These are phyloP conservation scores for Xenotilapia flavipinnis DNA, from an alignment of 2,113 vertebrate genomes.

Conservation along the genomic window DNA sequence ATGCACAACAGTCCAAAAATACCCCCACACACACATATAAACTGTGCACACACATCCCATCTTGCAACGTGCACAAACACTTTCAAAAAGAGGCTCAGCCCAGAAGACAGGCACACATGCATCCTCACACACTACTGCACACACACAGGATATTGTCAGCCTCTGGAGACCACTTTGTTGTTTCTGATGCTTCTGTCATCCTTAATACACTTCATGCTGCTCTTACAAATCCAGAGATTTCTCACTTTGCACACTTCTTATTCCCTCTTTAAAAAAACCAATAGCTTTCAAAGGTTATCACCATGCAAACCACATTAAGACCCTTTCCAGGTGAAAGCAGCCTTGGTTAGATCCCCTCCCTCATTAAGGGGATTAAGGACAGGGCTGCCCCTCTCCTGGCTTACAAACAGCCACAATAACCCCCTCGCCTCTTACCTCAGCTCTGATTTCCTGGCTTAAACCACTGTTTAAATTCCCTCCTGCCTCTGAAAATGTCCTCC, in stretches of 20 bases:
- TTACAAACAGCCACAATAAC: constrained; percentile 34
- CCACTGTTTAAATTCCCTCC: constrained; percentile 49
- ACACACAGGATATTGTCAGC: constrained; percentile 29
- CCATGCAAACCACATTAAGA: constrained; percentile 48
- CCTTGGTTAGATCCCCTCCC: constrained; percentile 23
- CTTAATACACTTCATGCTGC: constrained; percentile 50
- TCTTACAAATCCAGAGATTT: constrained; percentile 55
- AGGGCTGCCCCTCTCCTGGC: constrained; percentile 16
- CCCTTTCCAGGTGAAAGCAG: constrained; percentile 52
- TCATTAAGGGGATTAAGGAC: constrained; percentile 59
- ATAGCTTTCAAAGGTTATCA: constrained; percentile 35
- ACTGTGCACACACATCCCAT: neutral
- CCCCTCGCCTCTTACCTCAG: constrained; percentile 30
- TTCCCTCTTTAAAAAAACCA: constrained; percentile 1
- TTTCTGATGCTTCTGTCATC: constrained; percentile 63
- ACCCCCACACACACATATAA: neutral
- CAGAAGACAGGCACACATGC: neutral
- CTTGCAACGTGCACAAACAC: neutral
- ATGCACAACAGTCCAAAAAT: neutral
- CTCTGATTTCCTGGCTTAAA: constrained; percentile 44
- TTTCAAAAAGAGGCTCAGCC: neutral
- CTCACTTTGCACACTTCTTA: constrained; percentile 37
- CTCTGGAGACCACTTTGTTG: constrained; percentile 66
- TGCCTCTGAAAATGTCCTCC: constrained; percentile 45
- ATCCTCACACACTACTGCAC: constrained; percentile 11